Base-by-base conservation (phyloP, 2,888 invertebrate genomes). In the Steinernema hermaphroditum region DNA sequence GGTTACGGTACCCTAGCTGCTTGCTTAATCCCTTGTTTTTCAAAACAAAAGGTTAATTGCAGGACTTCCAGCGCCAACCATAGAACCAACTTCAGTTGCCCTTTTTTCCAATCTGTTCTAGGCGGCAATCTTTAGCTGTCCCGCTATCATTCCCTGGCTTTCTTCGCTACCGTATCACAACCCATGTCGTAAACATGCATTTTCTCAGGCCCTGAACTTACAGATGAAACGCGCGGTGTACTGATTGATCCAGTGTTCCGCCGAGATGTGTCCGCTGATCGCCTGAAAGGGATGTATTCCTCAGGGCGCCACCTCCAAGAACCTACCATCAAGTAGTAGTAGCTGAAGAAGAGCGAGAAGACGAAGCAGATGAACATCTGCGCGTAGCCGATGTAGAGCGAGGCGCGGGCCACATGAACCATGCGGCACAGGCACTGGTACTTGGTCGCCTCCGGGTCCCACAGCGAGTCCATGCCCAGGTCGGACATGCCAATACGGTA, bases 361-460 rank as follows among this genome's bases (percentile, higher is more conserved):
- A 81, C 73, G 22, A 82, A 79, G 71, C 81, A 81, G 62, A 85
- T 82, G 71, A 82, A 73, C 73, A 85, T 68, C 72, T 86, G 85
- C 16, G 81, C 77, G 74, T 84, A 85, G 72, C 81, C 85, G 69
- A 85, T 83, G 76, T 84, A 81, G 41, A 79, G 78, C 1, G 85
- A 80, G 8, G 85, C 84, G 74, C 79, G 80, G 32, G 82, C 82
- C 49, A 85, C 85, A 72, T 85, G 85, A 57, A 85, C 78, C 57
- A 78, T 77, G 43, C 81, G 77, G 69, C 85, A 86, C 57, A 79
- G 76, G 43, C 83, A 83, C 57, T 81, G 79, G 71, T 86, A 85
- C 70, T 83, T 81, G 34, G 81, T 82, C n/a, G 81, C 82, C 71
- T 85, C 80, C 19, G 79, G 75, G 71, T 85, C 80, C 85, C 85